Conservation (phyloP, 1,140 invertebrate species). For the Drosophila orena region DNA sequence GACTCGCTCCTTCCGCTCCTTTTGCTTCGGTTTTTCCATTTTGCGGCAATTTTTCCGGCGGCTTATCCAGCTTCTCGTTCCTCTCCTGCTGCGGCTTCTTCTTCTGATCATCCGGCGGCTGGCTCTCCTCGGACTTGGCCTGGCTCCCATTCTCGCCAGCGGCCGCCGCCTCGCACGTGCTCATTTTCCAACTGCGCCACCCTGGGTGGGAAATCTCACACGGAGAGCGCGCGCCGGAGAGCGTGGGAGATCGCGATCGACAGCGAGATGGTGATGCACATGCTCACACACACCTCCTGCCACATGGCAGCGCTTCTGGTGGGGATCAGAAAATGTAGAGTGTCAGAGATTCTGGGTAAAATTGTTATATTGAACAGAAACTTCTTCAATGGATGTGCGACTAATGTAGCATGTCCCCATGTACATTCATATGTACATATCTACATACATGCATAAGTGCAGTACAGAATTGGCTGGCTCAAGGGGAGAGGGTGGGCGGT, state of each 20-base stretch:
- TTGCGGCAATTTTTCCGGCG: constrained; percentile 6
- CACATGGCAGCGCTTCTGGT: constrained; percentile 50
- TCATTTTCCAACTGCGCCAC: constrained; percentile 64
- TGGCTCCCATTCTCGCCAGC: constrained; percentile 31
- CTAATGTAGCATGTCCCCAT: background rate
- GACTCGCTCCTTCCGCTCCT: background rate
- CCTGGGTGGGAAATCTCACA: constrained; percentile 5
- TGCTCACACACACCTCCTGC: constrained; percentile 50
- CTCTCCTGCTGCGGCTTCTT: constrained; percentile 9
- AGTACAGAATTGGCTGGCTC: background rate
- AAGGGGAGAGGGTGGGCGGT: constrained; percentile 6
- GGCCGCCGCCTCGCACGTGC: constrained; percentile 55
- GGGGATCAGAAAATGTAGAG: background rate
- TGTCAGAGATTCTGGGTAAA: background rate
- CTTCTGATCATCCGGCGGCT: constrained; percentile 31
- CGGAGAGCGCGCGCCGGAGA: constrained; percentile 7
- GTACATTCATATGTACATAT: no score
- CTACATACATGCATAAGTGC: background rate
- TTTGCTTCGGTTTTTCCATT: constrained; percentile 10
- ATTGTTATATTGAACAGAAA: background rate
- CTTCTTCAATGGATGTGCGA: background rate
- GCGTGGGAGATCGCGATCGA: constrained; percentile 22
- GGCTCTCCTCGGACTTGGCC: constrained; percentile 15
- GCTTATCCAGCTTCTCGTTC: constrained; percentile 8
- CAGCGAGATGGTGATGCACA: constrained; percentile 44